Conservation (phyloP, 30 jellyfish, hydroid and myxozoan genomes). For the Aurelia aurita complex sp. Pacific region DNA sequence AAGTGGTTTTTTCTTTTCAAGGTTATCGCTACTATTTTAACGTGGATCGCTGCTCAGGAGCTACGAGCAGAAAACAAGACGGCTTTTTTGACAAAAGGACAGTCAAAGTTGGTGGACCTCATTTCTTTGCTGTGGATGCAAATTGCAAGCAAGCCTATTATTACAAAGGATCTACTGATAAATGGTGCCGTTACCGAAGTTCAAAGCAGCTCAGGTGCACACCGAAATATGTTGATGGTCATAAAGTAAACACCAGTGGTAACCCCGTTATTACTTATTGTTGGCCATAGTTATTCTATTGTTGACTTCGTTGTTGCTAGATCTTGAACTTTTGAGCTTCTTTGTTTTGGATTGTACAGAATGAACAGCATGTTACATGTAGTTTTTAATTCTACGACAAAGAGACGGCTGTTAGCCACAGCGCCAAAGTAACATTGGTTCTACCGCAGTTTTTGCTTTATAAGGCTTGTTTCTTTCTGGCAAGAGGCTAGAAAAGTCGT, state of each 20-base stretch:
- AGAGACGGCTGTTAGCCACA: too few relatives aligned
- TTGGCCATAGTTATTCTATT: too few relatives aligned
- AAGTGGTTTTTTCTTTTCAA: not conserved
- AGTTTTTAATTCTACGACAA: too few relatives aligned
- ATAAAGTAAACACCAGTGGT: not conserved
- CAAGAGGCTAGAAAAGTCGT: too few relatives aligned
- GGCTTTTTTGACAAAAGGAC: conserved; percentile 12
- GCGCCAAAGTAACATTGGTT: too few relatives aligned
- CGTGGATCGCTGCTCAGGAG: conserved; percentile 74
- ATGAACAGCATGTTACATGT: too few relatives aligned
- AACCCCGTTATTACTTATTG: too few relatives aligned
- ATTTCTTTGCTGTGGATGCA: conserved; percentile 67
- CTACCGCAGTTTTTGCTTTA: too few relatives aligned
- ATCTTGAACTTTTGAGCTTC: too few relatives aligned
- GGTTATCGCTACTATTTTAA: conserved; percentile 58
- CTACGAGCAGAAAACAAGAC: conserved; percentile 3
- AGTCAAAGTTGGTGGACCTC: conserved; percentile 62
- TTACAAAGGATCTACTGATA: conserved; percentile 13
- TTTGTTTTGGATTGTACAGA: too few relatives aligned
- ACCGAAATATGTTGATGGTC: conserved; percentile 24
- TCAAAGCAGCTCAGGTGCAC: conserved; percentile 22
- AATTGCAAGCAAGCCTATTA: conserved; percentile 63
- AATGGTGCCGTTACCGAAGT: conserved; percentile 54
- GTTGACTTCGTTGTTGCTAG: too few relatives aligned
- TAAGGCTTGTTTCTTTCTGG: too few relatives aligned